A percentile compares a stretch with the other conserved stretches of the same genome.
Conservation (phyloP, 2,113 vertebrate genomes). For the Pica pica region DNA sequence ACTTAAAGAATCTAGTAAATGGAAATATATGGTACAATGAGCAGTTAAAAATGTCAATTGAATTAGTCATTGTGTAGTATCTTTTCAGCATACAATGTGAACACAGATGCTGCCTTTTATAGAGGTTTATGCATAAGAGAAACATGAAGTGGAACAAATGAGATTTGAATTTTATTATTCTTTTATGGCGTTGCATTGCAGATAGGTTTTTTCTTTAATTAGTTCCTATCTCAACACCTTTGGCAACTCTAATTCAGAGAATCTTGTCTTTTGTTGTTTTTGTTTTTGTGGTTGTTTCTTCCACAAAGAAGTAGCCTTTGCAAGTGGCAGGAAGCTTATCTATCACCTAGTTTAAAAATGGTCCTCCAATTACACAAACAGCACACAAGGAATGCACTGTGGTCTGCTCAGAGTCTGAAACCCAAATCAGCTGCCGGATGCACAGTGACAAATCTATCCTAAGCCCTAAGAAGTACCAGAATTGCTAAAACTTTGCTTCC, state of each 20-base stretch:
- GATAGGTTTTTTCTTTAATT: constrained; percentile 68
- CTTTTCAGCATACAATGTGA: constrained; percentile 29
- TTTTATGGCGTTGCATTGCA: constrained; percentile 59
- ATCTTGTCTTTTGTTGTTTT: neutral
- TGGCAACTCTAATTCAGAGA: constrained; percentile 55
- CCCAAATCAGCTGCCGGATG: neutral
- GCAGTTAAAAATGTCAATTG: constrained; percentile 61
- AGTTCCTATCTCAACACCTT: constrained; percentile 65
- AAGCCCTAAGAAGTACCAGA: neutral
- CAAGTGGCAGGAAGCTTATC: neutral
- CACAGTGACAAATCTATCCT: neutral
- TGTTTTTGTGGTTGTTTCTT: neutral
- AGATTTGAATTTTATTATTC: constrained; percentile 75
- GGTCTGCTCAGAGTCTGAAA: neutral
- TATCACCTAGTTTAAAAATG: neutral
- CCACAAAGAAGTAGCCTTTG: neutral
- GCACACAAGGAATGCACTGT: neutral
- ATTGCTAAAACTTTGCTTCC: neutral
- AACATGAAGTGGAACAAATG: constrained; percentile 73
- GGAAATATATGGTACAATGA: constrained; percentile 59
- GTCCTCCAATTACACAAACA: neutral
- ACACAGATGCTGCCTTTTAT: constrained; percentile 53
- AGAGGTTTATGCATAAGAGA: constrained; percentile 51
- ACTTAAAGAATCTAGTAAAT: constrained; percentile 49
- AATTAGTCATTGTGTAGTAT: constrained; percentile 32